phyloP scores from a whole-genome alignment of 2,888 invertebrate species.

The Polietes domitor region DNA sequence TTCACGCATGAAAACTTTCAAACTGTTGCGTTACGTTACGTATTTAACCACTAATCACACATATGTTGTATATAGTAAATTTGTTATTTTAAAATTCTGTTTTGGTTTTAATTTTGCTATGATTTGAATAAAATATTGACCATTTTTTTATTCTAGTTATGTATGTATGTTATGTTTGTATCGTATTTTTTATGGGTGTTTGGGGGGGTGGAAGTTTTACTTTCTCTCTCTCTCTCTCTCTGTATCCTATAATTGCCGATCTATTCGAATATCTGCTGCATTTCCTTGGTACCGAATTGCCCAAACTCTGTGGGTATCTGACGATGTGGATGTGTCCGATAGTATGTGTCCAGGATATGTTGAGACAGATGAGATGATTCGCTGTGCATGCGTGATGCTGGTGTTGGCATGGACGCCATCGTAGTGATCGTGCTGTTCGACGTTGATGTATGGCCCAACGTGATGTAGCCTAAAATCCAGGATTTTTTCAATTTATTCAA shows the following conservation, averaged over 20 bases:
- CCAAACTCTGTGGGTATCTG: slow-evolving; percentile 77
- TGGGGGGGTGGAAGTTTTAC: background rate
- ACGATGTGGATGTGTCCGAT: slow-evolving; percentile 78
- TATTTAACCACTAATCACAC: slow-evolving; percentile 8
- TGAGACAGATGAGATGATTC: slow-evolving; percentile 76
- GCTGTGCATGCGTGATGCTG: slow-evolving; percentile 61
- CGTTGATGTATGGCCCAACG: background rate
- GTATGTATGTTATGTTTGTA: background rate
- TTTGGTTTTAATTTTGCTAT: slow-evolving; percentile 8
- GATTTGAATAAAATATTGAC: slow-evolving; percentile 12
- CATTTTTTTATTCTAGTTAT: background rate
- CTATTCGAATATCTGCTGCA: slow-evolving; percentile 66
- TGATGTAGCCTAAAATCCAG: slow-evolving; percentile 70
- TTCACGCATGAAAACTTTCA: too few species aligned
- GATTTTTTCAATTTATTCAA: slow-evolving; percentile 80
- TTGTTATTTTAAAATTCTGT: slow-evolving; percentile 6
- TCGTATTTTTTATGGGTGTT: background rate
- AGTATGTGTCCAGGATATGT: slow-evolving; percentile 78
- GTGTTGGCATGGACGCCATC: slow-evolving; percentile 25
- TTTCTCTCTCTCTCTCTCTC: background rate
- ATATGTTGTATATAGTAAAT: background rate
- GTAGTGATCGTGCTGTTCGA: background rate
- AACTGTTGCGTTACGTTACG: background rate
- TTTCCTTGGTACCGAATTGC: slow-evolving; percentile 74
- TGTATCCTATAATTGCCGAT: too few species aligned